These are phyloP conservation scores for Casuarius casuarius DNA, from an alignment of 2,113 vertebrate genomes.

Conservation along the genomic window DNA sequence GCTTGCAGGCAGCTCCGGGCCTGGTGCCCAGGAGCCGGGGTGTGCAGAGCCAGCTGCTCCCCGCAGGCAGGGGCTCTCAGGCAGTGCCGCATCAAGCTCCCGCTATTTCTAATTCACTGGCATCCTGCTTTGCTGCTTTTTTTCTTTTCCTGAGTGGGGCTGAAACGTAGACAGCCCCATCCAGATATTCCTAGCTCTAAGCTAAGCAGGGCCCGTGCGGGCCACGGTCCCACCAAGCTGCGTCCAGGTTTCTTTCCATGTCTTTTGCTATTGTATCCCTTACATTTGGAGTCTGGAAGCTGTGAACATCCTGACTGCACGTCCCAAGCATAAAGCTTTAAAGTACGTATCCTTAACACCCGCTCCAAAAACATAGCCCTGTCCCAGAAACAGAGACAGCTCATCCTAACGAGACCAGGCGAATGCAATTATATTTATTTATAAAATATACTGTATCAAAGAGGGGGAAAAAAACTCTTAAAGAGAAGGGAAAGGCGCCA, in stretches of 20 bases:
- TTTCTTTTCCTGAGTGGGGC: not conserved
- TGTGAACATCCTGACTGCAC: not conserved
- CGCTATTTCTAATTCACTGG: accelerated
- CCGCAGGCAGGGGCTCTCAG: not conserved
- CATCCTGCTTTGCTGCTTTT: not conserved
- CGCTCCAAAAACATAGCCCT: not conserved
- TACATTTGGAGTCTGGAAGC: not conserved
- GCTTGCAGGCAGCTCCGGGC: not conserved
- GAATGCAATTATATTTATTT: not conserved
- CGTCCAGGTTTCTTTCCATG: not conserved
- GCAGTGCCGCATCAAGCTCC: accelerated
- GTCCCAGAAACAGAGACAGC: not conserved
- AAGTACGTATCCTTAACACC: not conserved
- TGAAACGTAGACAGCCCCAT: not conserved
- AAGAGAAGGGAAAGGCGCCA: not conserved
- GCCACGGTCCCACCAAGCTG: not conserved
- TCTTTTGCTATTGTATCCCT: not conserved
- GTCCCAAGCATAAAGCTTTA: not conserved
- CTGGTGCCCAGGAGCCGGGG: not conserved
- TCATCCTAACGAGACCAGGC: not conserved
- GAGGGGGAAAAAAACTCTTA: not conserved
- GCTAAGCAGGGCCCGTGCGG: not conserved
- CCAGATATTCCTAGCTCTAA: not conserved
- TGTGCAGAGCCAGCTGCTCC: not conserved
- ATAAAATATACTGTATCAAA: not conserved